Conservation (phyloP, 2,113 vertebrate species). For the Sula dactylatra region DNA sequence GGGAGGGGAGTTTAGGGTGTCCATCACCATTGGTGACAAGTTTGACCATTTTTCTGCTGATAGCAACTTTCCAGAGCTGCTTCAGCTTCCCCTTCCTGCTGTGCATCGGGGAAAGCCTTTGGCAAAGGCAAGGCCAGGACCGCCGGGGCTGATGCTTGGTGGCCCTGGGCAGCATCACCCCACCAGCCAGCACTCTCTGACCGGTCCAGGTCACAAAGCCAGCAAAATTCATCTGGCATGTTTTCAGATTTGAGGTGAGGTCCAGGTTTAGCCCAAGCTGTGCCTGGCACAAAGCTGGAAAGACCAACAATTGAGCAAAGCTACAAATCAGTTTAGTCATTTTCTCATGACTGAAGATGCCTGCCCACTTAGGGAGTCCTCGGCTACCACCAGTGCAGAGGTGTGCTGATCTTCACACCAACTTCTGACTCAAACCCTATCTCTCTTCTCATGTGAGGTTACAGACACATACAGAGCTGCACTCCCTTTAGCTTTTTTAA, state of each 20-base stretch:
- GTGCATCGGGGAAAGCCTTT: background rate
- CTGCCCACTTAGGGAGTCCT: too few relatives aligned
- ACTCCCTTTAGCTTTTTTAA: background rate
- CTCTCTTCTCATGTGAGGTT: background rate
- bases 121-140: background rate
- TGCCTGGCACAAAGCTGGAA: background rate
- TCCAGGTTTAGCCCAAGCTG: background rate
- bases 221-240: accelerated
- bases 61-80: background rate
- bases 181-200: accelerated
- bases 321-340: background rate
- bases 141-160: accelerated
- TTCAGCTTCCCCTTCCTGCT: background rate
- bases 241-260: background rate
- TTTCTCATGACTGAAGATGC: background rate
- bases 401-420: background rate
- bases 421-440: background rate
- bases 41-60: background rate
- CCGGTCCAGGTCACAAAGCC: background rate
- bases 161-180: background rate
- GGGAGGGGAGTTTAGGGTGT: background rate
- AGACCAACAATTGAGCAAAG: background rate
- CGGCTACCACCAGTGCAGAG: background rate
- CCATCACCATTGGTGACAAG: background rate
- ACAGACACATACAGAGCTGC: background rate